These are phyloP conservation scores for Sminthurides bifidus DNA, from an alignment of 1,140 invertebrate genomes.

Conservation along the genomic window DNA sequence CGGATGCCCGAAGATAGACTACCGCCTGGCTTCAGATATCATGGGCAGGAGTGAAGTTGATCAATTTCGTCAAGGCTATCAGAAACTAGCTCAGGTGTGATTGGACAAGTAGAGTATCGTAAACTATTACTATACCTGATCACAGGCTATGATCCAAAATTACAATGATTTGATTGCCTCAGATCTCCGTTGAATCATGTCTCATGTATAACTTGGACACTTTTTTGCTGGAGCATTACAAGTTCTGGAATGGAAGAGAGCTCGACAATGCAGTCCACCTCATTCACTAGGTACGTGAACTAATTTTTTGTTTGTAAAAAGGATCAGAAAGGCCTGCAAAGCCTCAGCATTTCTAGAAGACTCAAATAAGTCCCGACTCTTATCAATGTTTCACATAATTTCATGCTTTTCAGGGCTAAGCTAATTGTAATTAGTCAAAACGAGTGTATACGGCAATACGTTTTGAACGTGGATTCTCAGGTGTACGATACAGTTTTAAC, in stretches of 20 bases:
- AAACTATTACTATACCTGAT: too few relatives aligned
- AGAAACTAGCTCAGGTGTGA: not conserved
- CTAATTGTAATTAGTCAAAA: conserved; percentile 47
- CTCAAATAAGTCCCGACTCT: not conserved
- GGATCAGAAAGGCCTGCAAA: conserved; percentile 38
- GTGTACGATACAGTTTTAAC: conserved; percentile 94
- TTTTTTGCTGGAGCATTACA: not conserved
- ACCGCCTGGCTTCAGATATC: not conserved
- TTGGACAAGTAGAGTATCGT: too few relatives aligned
- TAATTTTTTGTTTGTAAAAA: not conserved
- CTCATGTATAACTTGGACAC: not conserved
- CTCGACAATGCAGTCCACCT: not conserved
- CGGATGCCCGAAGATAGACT: not conserved
- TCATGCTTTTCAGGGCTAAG: conserved; percentile 41
- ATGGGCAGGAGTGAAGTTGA: not conserved
- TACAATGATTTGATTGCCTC: too few relatives aligned
- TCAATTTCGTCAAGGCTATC: not conserved
- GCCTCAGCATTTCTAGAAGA: conserved; percentile 39
- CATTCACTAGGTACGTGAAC: not conserved
- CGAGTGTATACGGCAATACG: conserved; percentile 53
- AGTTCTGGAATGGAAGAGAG: not conserved
- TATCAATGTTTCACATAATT: not conserved
- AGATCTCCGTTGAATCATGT: not conserved
- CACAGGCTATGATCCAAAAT: too few relatives aligned
- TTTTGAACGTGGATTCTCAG: conserved; percentile 68